Evolutionary conservation across 2,888 invertebrate genomes (phyloP), one percentile per base, ranked within the genome.

Genomic region (Philhelius pedissequus): DNA sequence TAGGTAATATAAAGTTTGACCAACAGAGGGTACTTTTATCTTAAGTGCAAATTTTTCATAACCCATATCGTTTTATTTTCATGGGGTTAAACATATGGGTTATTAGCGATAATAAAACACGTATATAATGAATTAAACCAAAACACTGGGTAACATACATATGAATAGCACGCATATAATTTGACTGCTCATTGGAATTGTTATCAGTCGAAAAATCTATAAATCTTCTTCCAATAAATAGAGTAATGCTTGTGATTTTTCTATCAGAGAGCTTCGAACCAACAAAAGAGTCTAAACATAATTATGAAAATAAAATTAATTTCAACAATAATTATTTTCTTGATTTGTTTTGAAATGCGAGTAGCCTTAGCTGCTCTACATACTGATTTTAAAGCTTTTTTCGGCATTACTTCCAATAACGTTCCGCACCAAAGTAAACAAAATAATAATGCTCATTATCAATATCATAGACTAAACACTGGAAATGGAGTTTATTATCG

Each of bases 171-270:
- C 4, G 6, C 20, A 20, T 1, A 13, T n/a, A 22, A 60, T 27
- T 38, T 45, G 32, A 52, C 27, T 27, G n/a, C 8, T 4, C 75
- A 60, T 79, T 79, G 79, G 60, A 75, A 69, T 64, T 20, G 11
- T 62, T 62, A 64, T 80, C 69, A 30, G 11, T 22, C 13, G 4
- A 8, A 18, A 30, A 32, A 22, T 60, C 20, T 4, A 25, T 9
- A 43, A 32, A 25, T 27, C 54, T 18, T 32, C 3, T 22, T 38
- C 45, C 69, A 56, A 75, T 80, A 69, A 40, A 80, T 64, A 27
- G 15, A 38, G 18, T 48, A 40, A 62, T 54, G 38, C n/a, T 20
- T 27, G 9, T 7, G 18, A 27, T 50, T 25, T 20, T 5, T 48
- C n/a, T 35, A 27, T 13, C 25, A 75, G 38, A 32, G 15, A 13